phyloP scores from a whole-genome alignment of 2,113 vertebrate species.

The Holacanthus passer region DNA sequence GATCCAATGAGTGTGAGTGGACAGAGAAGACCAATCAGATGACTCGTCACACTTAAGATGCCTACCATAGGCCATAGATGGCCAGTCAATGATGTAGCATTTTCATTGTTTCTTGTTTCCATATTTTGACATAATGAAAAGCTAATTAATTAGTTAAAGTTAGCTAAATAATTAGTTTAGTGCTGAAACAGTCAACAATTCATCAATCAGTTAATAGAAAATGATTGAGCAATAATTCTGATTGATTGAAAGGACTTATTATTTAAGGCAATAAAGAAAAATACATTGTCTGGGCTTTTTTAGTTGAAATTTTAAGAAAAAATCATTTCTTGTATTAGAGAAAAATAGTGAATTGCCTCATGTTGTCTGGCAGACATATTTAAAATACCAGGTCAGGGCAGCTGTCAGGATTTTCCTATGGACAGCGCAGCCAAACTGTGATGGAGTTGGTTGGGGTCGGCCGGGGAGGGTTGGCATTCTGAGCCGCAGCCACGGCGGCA shows the following conservation, averaged over 20 bases:
- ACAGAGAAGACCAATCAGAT: not conserved
- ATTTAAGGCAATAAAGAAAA: too few species aligned
- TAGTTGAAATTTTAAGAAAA: too few species aligned
- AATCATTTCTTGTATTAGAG: not conserved
- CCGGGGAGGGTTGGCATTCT: not conserved
- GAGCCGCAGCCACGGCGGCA: not conserved
- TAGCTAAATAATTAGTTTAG: not conserved
- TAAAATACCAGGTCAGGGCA: not conserved
- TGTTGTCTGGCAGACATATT: not conserved
- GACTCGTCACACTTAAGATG: not conserved
- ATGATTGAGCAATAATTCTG: too few species aligned
- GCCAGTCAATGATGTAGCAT: not conserved
- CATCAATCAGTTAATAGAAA: too few species aligned
- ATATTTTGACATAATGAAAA: not conserved
- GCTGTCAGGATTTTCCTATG: conserved; percentile 61
- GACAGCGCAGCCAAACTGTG: conserved; percentile 89
- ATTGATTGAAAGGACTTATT: too few species aligned
- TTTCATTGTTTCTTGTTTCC: not conserved
- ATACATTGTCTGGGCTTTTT: too few species aligned
- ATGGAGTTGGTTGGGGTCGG: conserved; percentile 77
- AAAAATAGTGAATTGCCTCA: not conserved
- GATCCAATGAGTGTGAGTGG: too few species aligned
- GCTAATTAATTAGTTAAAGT: too few species aligned
- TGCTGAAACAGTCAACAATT: not conserved
- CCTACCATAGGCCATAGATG: not conserved